Evolutionary conservation across 2,113 vertebrate species (phyloP), one percentile per base, ranked within the genome.

Genomic region (Salvelinus fontinalis): DNA sequence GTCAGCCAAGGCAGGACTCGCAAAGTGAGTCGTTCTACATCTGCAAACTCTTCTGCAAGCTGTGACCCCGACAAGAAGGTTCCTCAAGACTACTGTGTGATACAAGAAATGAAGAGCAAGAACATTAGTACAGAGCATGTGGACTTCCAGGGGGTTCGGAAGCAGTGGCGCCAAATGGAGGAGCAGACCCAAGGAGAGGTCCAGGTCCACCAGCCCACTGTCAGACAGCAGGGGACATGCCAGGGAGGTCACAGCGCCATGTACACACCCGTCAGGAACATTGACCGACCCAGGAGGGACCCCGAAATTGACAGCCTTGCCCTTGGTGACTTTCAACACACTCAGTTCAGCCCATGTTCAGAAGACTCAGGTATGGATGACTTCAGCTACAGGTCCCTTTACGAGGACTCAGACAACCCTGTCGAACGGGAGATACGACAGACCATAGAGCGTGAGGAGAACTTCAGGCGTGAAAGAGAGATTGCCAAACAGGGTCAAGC

Each of bases 81-180:
- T 49, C 68, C 34, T 24, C 16, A 22, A 22, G 39, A 24, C 62
- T 81, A 81, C 79, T 81, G 85, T 34, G 76, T 90, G 24, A 81
- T 71, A 0, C 83, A 91, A 62, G 86, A 90, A 65, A 77, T 31
- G 7, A 74, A 16, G 29, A 91, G 87, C 64, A 85, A 87, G 60
- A 88, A 91, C 2, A 88, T 93, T 62, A 89, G 87, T 75, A 89
- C 77, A 1, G 91, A 92, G 78, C 92, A 92, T 39, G 77, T 93
- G 29, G 90, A 93, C 80, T 93, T 93, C 14, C 54, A 88, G 62
- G 59, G 87, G 70, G 90, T 90, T 5, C 87, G 90, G 22, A 83
- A 88, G 79, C 92, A 92, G 77, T 93, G 91, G 91, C 85, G 78
- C 54, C 89, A 88, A 75, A 91, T 92, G 87, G 92, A 93, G 80